Evolutionary conservation across 2,888 invertebrate species (phyloP), one percentile per base, ranked within the genome.

Genomic region (Rhagophthalmus giganteus): DNA sequence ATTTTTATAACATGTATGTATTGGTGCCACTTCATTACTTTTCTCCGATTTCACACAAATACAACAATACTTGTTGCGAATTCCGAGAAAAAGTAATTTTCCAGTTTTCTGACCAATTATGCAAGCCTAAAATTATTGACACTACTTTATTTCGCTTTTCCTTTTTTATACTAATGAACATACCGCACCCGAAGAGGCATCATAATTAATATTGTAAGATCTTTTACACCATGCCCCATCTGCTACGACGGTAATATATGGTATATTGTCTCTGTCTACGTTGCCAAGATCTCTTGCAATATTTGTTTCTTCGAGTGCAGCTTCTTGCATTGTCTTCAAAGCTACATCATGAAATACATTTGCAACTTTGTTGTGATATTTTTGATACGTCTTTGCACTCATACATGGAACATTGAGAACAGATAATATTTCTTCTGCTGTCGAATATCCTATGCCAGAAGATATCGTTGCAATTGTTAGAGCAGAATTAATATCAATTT

Each of bases 11-110:
- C n/a, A n/a, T n/a, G n/a, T n/a, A n/a, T n/a, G n/a, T n/a, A n/a
- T n/a, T n/a, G n/a, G n/a, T n/a, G n/a, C n/a, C n/a, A n/a, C n/a
- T n/a, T n/a, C n/a, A n/a, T n/a, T n/a, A n/a, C n/a, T 4, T 52
- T 24, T 15, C 30, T n/a, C 49, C 2, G 56, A 54, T 34, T 49
- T 7, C 4, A 57, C 58, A 52, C 65, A 65, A 12, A 62, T 48
- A 9, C 32, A 25, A 34, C 66, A n/a, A n/a, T n/a, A n/a, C n/a
- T n/a, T n/a, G n/a, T n/a, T n/a, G n/a, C n/a, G n/a, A n/a, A n/a
- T n/a, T n/a, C n/a, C n/a, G n/a, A n/a, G n/a, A n/a, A n/a, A n/a
- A n/a, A 49, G 15, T 10, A 49, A 7, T 26, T 49, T 49, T 8
- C 26, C 31, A 2, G 44, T 45, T 16, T 28, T 8, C 20, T 35